Evolutionary conservation across 2,113 vertebrate genomes (phyloP), one percentile per base, ranked within the genome.

Genomic region (Centropus bengalensis): DNA sequence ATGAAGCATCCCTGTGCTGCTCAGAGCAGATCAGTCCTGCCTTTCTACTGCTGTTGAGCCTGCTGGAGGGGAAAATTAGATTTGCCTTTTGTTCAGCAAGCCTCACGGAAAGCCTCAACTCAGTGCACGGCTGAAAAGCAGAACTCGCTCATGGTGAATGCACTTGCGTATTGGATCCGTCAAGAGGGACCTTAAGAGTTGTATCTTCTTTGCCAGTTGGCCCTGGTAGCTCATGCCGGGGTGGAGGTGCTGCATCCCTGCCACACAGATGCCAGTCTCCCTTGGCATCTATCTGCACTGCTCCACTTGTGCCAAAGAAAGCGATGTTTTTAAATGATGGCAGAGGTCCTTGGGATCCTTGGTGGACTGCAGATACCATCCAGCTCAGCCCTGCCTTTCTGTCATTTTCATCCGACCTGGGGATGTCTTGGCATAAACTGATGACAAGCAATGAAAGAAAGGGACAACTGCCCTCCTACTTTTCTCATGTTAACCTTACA

Each of bases 51-150:
- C 83, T 10, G 24, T 40, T 19, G 36, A 84, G 56, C 28, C 84
- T 87, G 69, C 89, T 94, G 89, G 69, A 95, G 80, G 82, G 85
- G 82, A 96, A 94, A 96, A 95, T 91, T 60, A 33, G 60, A 96
- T 95, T 83, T 93, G 78, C 60, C 82, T 93, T 94, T 93, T 86
- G 91, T 58, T 94, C 79, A 78, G 52, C 52, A 74, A 86, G 44
- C 40, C 82, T 92, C 59, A 33, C 0, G 2, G 78, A 91, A 93
- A 89, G 82, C 38, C 67, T 81, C 15, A 66, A 8, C 59, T 69
- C 78, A 7, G 63, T 1, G 0, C 44, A 58, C 67, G 63, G 23
- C n/a, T 2, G 12, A 33, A 89, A 76, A 76, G n/a, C 70, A 94
- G 75, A 52, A 49, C 55, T 18, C 0, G 0, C 55, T 74, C 8